phyloP scores from a whole-genome alignment of 2,113 vertebrate species.

The Spizaetus ornatus region DNA sequence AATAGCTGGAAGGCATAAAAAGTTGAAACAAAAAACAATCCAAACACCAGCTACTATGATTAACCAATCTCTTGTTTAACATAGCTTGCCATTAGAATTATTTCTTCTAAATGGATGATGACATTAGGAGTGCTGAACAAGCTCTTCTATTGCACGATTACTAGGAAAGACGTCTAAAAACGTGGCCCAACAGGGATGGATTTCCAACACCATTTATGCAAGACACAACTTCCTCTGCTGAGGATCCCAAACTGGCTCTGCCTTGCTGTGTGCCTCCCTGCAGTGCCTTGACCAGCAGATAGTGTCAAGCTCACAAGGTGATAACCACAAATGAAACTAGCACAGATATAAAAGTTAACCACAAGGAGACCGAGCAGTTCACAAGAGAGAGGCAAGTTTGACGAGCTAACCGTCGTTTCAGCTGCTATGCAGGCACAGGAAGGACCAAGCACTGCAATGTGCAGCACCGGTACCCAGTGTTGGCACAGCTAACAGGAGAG shows the following conservation, averaged over 20 bases:
- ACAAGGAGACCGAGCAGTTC: background rate
- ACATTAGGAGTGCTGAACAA: background rate
- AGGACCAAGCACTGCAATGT: background rate
- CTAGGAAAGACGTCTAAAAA: background rate
- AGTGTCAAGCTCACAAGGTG: background rate
- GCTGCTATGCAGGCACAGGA: background rate
- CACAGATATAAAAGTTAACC: background rate
- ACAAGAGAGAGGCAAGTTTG: background rate
- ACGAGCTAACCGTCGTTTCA: accelerated
- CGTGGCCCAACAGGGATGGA: background rate
- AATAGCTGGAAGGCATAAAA: background rate
- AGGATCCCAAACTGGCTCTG: background rate
- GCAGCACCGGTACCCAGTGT: accelerated
- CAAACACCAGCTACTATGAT: background rate
- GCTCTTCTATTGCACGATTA: background rate
- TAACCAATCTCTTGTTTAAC: background rate
- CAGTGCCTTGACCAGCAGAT: background rate
- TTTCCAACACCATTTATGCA: background rate
- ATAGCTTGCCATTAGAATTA: background rate
- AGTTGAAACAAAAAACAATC: background rate
- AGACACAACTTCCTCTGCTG: background rate
- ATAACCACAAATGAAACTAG: background rate
- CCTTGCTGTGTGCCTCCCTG: accelerated
- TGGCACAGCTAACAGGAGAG: background rate
- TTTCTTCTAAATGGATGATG: background rate